phyloP scores from a whole-genome alignment of 2,797 vertebrate species.

The Pseudochaenichthys georgianus region DNA sequence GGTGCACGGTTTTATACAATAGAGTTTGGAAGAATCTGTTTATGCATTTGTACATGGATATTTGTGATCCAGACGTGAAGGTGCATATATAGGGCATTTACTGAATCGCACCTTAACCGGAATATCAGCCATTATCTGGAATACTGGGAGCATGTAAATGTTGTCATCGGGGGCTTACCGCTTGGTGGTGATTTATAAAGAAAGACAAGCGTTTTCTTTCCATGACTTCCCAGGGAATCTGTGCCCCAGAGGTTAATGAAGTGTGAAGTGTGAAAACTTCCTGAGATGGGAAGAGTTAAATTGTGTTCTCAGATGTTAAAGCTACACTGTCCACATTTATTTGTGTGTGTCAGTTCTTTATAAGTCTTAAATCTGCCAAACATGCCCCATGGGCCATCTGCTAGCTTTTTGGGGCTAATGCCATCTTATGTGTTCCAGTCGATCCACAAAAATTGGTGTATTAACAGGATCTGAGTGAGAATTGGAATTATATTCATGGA shows the following conservation, averaged over 20 bases:
- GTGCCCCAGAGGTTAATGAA: slow-evolving; percentile 94
- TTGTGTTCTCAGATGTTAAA: slow-evolving; percentile 94
- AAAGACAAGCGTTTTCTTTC: slow-evolving; percentile 81
- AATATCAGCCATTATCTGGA: slow-evolving; percentile 72
- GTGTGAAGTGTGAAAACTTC: slow-evolving; percentile 99
- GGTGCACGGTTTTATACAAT: slow-evolving; percentile 30
- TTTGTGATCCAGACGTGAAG: slow-evolving; percentile 60
- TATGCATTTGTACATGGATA: slow-evolving; percentile 45
- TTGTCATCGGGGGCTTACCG: slow-evolving; percentile 75
- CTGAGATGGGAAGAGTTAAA: slow-evolving; percentile 91
- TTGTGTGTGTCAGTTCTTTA: slow-evolving; percentile 82
- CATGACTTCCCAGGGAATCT: slow-evolving; percentile 90
- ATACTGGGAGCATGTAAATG: slow-evolving; percentile 74
- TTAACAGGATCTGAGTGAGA: slow-evolving; percentile 58
- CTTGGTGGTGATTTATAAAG: slow-evolving; percentile 83
- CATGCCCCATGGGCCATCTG: slow-evolving; percentile 73
- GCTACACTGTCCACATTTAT: slow-evolving; percentile 86
- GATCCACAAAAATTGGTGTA: slow-evolving; percentile 52
- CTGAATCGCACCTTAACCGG: slow-evolving; percentile 49
- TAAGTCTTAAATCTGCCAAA: slow-evolving; percentile 83
- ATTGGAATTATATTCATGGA: slow-evolving; percentile 58
- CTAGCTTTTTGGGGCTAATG: slow-evolving; percentile 53
- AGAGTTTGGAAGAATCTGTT: slow-evolving; percentile 47
- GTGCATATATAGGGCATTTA: slow-evolving; percentile 58
- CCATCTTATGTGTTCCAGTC: slow-evolving; percentile 65